Evolutionary conservation across 2,113 vertebrate genomes (phyloP), one percentile per base, ranked within the genome.

Genomic region (Nannobrachium achirus): DNA sequence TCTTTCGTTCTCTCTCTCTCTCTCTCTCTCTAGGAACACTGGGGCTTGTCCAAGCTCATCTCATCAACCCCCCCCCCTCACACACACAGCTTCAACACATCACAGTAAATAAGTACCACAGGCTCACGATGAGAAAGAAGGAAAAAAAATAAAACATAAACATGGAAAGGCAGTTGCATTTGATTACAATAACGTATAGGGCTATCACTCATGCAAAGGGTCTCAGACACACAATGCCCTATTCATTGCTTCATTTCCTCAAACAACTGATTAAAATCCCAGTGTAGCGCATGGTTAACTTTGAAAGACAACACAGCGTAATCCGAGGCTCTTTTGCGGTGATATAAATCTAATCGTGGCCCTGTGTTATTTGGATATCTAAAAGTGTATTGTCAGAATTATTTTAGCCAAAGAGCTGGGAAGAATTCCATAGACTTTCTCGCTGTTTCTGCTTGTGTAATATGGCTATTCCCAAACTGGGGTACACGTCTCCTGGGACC

Each of bases 211-310:
- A 81, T 51, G 45, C 25, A 63, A n/a, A 61, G 69, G 51, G 78
- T 49, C 69, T n/a, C n/a, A n/a, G n/a, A n/a, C 61, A 75, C 66
- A 41, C 69, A 78, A 56, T 50, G 59, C 71, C 71, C 33, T 77
- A 40, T 57, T 52, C 41, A 48, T 84, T 84, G 71, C 79, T 84
- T 73, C 71, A 64, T 66, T 81, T 76, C 55, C 59, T 69, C 55
- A 49, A 33, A 56, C 68, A 33, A 56, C 68, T 76, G 73, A 85
- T 87, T 68, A 89, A 83, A 83, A 56, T 79, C 65, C 41, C 51
- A 52, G 75, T 71, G 78, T 33, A 65, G 72, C 11, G 49, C 25
- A 52, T 59, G 13, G 60, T 83, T 75, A 68, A 57, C 73, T 66
- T 81, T 58, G 55, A 76, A 74, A 67, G 62, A 60, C 56, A 79